Base-by-base conservation (phyloP, 2,113 vertebrate species). In the Neotoma lepida region DNA sequence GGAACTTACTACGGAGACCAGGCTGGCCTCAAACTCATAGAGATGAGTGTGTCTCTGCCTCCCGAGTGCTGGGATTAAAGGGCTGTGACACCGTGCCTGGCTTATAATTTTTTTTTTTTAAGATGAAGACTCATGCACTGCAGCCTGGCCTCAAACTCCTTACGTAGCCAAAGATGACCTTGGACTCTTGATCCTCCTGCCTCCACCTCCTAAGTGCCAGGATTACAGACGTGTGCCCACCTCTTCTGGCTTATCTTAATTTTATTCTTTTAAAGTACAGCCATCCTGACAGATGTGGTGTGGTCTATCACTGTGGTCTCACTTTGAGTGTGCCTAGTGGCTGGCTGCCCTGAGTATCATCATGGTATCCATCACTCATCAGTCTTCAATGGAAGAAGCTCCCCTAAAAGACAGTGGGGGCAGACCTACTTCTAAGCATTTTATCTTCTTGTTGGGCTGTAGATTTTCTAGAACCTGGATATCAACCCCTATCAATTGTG, bases 301-400 rank as follows among this genome's bases (percentile, higher is more conserved):
- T 9, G 22, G 26, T 9, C 0, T 26, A 18, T 78, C 5, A 3
- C 0, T 9, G 70, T 18, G 33, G 70, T 6, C 30, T 49, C 20
- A 14, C 28, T 28, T 70, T 76, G 12, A 5, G 0, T 58, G 56
- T 61, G 51, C 46, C 80, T 24, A 0, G 1, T 61, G 56, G 4
- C 13, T 44, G 56, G 26, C 39, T 82, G 13, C 24, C 80, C 61
- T 35, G 2, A 44, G 39, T 4, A 18, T 41, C 39, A 30, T 46
- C 80, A 82, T 30, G 58, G 6, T 33, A 5, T 17, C 51, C 39
- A n/a, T 66, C 17, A 64, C 15, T 14, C 28, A 14, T 26, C 1
- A 35, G 4, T 63, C 10, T 77, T 39, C 86, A 87, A 64, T 26
- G 41, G 49, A 86, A 82, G 46, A 77, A 9, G 22, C 17, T 61